Base-by-base conservation (phyloP, 2,113 vertebrate species). In the Amblyopsis rosae region DNA sequence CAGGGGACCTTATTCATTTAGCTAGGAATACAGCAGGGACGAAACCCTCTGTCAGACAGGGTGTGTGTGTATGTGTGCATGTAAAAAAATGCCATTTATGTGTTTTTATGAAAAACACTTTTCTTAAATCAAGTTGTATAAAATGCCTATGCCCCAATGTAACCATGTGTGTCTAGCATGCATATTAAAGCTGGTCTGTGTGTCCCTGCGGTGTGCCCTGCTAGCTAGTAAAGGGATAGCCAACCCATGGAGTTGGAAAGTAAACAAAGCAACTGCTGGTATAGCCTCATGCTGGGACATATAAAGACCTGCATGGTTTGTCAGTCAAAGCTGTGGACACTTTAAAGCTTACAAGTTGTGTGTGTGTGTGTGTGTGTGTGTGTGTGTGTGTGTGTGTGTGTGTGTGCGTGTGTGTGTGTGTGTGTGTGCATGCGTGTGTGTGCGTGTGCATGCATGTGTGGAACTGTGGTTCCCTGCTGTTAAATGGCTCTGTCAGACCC, bases 1-100 rank as follows among this genome's bases (percentile, higher is more conserved):
- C 75, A 10, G 59, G 92, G 80, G 93, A 84, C 72, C 85, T 72
- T 65, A 79, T 89, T 88, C 79, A 88, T 90, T 80, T 87, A 80
- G 62, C 62, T 46, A 76, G 69, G 62, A 85, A 79, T 75, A 86
- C 70, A 75, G 12, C 65, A 26, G 60, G 49, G 70, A 70, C 79
- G 80, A 62, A 73, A 19, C 72, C 12, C 68, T 56, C 64, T 72
- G 57, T 63, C 26, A 46, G 55, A 50, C 49, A 60, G 48, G n/a
- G 67, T 55, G 9, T 45, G 49, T 50, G 71, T 60, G 46, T 77
- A 49, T 66, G 57, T 73, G 47, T 73, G 80, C 26, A 26, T 78
- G 67, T 55, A 70, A 67, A 70, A 67, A 69, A 62, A 49, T 81
- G 12, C 41, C 62, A 59, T 16, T 9, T 80, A 69, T 63, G 61